A percentile compares a stretch with the other conserved stretches of the same genome.
Evolutionary conservation across 2,888 invertebrate species (phyloP).

Genomic region (Marasmarcha lunaedactyla): DNA sequence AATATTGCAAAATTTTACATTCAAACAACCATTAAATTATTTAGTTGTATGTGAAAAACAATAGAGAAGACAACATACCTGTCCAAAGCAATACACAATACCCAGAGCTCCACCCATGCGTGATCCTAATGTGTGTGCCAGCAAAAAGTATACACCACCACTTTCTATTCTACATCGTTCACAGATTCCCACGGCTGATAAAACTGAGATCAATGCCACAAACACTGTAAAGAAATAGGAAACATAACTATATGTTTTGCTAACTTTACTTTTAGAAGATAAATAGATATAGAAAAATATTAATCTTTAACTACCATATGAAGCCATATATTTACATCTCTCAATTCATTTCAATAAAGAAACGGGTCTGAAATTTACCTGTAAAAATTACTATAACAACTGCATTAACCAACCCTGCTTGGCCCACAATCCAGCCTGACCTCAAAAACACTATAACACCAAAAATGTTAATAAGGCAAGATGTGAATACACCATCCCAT

Average conservation of each 20-base stretch:
- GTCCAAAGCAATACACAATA: conserved; percentile 95
- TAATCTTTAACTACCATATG: no score
- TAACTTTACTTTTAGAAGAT: neutral
- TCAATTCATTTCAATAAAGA: no score
- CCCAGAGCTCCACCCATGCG: conserved; percentile 94
- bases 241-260: no score
- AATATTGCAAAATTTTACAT: no score
- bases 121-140: conserved; percentile 94
- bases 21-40: no score
- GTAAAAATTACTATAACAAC: conserved; percentile 85
- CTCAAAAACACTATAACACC: conserved; percentile 97
- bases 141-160: conserved; percentile 96
- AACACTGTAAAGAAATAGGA: conserved; percentile 77
- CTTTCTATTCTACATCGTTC: conserved; percentile 94
- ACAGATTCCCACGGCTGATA: conserved; percentile 96
- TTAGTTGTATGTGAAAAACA: no score
- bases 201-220: conserved; percentile 90
- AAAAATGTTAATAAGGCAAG: conserved; percentile 96
- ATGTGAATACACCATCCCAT: conserved; percentile 98
- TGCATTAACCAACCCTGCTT: conserved; percentile 86
- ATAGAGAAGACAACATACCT: conserved; percentile 66
- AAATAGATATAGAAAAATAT: neutral
- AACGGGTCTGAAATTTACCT: no score
- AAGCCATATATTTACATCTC: no score
- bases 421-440: conserved; percentile 97